A percentile compares a stretch with the other conserved stretches of the same genome.
phyloP scores from a whole-genome alignment of 2,113 vertebrate genomes.

The Enhydra lutris region DNA sequence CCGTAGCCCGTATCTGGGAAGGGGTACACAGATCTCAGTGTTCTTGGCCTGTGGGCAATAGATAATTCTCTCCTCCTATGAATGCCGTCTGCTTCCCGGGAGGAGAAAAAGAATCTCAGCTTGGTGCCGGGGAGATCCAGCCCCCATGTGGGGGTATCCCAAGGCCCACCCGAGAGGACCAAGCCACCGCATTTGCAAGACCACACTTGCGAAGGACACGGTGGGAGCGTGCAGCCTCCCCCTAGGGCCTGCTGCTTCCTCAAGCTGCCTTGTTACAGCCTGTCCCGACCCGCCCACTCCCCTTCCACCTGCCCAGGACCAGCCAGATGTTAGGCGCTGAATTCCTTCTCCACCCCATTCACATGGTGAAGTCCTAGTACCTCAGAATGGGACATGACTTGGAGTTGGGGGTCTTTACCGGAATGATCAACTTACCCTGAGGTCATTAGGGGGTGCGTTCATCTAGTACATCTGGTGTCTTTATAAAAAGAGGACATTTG shows the following conservation, averaged over 20 bases:
- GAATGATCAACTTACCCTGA: not conserved
- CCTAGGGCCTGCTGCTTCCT: not conserved
- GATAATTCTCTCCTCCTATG: not conserved
- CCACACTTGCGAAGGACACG: rapidly evolving
- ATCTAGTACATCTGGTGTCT: no score
- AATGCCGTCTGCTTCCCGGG: not conserved
- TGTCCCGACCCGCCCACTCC: no score
- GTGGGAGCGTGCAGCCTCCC: not conserved
- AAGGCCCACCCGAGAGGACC: rapidly evolving
- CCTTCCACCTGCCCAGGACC: no score
- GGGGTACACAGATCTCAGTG: not conserved
- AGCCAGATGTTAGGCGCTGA: no score
- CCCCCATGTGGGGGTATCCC: rapidly evolving
- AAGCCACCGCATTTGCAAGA: rapidly evolving
- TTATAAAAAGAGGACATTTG: not conserved
- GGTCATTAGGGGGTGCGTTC: not conserved
- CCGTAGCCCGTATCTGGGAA: not conserved
- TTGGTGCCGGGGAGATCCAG: not conserved
- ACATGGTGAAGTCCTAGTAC: rapidly evolving
- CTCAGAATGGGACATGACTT: not conserved
- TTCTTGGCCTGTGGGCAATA: not conserved
- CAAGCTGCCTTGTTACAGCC: rapidly evolving
- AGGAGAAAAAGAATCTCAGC: not conserved
- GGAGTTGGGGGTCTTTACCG: not conserved
- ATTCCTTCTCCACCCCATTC: not conserved